Evolutionary conservation across 2,113 vertebrate species (phyloP).

Genomic region (Triplophysa siluroides): DNA sequence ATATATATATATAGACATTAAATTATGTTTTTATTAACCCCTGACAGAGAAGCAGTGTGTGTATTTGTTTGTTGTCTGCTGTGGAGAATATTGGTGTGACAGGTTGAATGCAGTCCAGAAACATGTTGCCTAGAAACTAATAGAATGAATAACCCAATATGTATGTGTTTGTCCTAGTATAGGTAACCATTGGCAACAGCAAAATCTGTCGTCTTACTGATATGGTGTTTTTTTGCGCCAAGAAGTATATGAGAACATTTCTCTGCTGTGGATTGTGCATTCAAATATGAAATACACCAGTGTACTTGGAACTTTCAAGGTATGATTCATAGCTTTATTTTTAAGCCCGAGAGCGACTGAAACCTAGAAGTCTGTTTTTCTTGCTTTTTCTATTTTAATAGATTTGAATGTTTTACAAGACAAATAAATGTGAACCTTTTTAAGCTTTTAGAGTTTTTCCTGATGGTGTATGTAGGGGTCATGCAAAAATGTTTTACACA

Average conservation of each 20-base stretch:
- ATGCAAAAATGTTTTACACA: background rate
- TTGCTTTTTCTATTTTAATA: background rate
- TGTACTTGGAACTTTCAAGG: background rate
- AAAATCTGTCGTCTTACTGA: slow-evolving; percentile 43
- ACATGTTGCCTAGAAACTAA: slow-evolving; percentile 61
- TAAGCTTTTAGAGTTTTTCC: no score
- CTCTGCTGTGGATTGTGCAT: slow-evolving; percentile 28
- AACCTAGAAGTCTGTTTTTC: background rate
- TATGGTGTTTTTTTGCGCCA: slow-evolving; percentile 29
- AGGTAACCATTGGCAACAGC: slow-evolving; percentile 62
- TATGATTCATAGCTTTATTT: background rate
- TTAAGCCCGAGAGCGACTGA: background rate
- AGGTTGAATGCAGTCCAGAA: slow-evolving; percentile 56
- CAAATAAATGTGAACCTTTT: no score
- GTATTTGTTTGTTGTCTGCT: slow-evolving; percentile 57
- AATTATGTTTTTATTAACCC: slow-evolving; percentile 36
- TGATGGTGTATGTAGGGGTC: background rate
- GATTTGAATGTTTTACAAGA: no score
- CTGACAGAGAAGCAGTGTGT: slow-evolving; percentile 38
- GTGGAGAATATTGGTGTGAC: slow-evolving; percentile 53
- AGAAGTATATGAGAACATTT: slow-evolving; percentile 27
- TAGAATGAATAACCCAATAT: slow-evolving; percentile 53
- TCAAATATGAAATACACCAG: slow-evolving; percentile 17
- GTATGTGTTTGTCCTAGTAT: slow-evolving; percentile 54
- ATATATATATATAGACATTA: background rate